Evolutionary conservation across 2,113 vertebrate species (phyloP).

Genomic region (Gasterosteus nipponicus): DNA sequence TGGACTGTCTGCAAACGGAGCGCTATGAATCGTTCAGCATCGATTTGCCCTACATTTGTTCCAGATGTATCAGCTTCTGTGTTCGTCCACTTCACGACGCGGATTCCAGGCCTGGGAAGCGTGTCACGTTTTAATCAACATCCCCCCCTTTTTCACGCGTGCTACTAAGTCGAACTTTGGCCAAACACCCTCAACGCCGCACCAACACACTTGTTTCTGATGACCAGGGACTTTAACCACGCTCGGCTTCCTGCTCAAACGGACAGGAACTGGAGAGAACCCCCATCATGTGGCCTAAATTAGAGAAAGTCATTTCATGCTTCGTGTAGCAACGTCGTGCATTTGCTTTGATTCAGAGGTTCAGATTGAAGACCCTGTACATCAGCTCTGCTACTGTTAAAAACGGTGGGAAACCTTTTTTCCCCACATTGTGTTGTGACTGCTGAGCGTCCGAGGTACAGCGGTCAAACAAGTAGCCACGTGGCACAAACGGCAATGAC

Average conservation of each 20-base stretch:
- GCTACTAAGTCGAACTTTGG: not conserved
- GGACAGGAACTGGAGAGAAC: not conserved
- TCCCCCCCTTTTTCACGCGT: not conserved
- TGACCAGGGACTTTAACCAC: constrained; percentile 8
- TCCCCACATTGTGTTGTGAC: not conserved
- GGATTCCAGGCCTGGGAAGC: not conserved
- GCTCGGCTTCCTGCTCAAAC: not conserved
- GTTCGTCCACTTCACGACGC: constrained; percentile 44
- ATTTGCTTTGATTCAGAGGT: constrained; percentile 1
- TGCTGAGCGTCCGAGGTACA: not conserved
- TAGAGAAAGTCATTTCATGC: constrained; percentile 19
- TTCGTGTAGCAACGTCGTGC: constrained; percentile 17
- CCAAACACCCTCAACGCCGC: not conserved
- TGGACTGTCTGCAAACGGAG: constrained; percentile 26
- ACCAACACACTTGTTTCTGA: constrained; percentile 2
- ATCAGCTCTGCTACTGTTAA: constrained; percentile 8
- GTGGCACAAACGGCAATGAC: not conserved
- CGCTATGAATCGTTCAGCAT: constrained; percentile 44
- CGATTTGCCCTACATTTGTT: constrained; percentile 67
- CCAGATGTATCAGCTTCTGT: constrained; percentile 5
- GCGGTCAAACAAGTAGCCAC: constrained; percentile 2
- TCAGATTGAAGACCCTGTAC: constrained; percentile 15
- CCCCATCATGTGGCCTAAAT: constrained; percentile 27
- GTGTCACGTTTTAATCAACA: not conserved
- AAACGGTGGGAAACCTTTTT: not conserved